Evolutionary conservation across 1,140 invertebrate species (phyloP).

Genomic region (Eupeodes corollae): DNA sequence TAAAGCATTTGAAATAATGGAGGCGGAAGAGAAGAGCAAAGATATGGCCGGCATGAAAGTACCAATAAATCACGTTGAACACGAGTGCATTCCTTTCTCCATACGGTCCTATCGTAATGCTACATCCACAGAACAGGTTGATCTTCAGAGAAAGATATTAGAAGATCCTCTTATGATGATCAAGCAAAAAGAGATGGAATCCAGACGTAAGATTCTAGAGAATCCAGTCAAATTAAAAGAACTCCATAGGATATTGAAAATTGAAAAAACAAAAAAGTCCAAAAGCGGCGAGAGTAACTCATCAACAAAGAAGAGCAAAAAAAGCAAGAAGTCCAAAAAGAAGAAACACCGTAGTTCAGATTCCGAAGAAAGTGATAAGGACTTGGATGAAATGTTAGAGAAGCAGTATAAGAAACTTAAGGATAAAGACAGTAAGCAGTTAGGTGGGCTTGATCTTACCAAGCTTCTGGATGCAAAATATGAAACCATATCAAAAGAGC

Average conservation of each 20-base stretch:
- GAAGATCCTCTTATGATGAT: slow-evolving; percentile 84
- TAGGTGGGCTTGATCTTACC: slow-evolving; percentile 12
- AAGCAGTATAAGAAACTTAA: slow-evolving; percentile 40
- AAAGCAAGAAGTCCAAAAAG: slow-evolving; percentile 41
- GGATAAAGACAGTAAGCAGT: slow-evolving; percentile 7
- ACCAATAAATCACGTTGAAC: slow-evolving; percentile 57
- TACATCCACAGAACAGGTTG: slow-evolving; percentile 51
- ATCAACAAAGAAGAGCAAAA: slow-evolving; percentile 43
- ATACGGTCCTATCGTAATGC: slow-evolving; percentile 41
- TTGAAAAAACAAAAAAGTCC: slow-evolving; percentile 42
- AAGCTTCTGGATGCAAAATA: slow-evolving; percentile 27
- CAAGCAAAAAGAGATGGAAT: slow-evolving; percentile 74
- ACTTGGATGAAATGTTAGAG: slow-evolving; percentile 40
- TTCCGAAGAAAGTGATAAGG: slow-evolving; percentile 33
- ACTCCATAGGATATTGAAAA: slow-evolving; percentile 61
- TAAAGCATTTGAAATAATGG: slow-evolving; percentile 63
- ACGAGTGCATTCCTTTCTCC: slow-evolving; percentile 65
- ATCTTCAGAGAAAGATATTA: slow-evolving; percentile 69
- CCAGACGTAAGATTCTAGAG: slow-evolving; percentile 62
- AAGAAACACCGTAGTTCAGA: slow-evolving; percentile 3
- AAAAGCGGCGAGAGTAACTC: slow-evolving; percentile 18
- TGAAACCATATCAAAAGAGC: slow-evolving; percentile 29
- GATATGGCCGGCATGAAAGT: slow-evolving; percentile 27
- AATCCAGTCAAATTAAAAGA: slow-evolving; percentile 85
- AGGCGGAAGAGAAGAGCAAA: slow-evolving; percentile 44